Evolutionary conservation across 2,113 vertebrate species (phyloP).

Genomic region (Pavo muticus): DNA sequence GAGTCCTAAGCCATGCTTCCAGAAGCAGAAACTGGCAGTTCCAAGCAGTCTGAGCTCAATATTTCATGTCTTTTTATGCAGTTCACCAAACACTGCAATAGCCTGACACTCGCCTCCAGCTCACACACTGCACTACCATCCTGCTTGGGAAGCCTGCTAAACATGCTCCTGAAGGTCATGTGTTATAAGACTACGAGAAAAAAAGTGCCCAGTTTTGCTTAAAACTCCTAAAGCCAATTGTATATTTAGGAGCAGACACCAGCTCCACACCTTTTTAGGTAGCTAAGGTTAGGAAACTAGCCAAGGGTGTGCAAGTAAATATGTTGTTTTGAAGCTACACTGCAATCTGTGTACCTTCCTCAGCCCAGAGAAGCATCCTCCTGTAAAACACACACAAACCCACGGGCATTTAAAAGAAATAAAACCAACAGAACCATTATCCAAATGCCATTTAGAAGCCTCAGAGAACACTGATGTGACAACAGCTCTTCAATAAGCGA

Average conservation of each 20-base stretch:
- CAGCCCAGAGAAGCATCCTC: background rate
- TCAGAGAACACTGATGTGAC: background rate
- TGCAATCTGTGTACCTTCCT: background rate
- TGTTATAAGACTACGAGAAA: background rate
- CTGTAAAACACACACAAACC: background rate
- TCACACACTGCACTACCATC: fast-evolving
- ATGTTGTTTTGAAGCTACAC: background rate
- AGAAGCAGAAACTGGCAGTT: background rate
- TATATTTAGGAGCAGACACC: background rate
- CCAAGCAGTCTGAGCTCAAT: background rate
- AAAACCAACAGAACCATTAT: background rate
- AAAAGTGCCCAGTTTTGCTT: background rate
- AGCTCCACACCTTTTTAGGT: fast-evolving
- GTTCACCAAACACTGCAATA: background rate
- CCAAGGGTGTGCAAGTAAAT: fast-evolving
- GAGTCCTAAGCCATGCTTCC: background rate
- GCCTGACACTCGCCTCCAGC: background rate
- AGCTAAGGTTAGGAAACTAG: background rate
- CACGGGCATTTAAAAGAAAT: background rate
- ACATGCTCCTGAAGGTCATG: background rate
- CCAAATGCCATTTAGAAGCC: background rate
- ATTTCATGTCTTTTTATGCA: background rate
- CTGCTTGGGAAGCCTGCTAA: background rate
- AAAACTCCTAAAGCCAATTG: background rate
- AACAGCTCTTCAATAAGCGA: background rate